Evolutionary conservation across 2,113 vertebrate genomes (phyloP), one percentile per base, ranked within the genome.

Genomic region (Notiomystis cincta): DNA sequence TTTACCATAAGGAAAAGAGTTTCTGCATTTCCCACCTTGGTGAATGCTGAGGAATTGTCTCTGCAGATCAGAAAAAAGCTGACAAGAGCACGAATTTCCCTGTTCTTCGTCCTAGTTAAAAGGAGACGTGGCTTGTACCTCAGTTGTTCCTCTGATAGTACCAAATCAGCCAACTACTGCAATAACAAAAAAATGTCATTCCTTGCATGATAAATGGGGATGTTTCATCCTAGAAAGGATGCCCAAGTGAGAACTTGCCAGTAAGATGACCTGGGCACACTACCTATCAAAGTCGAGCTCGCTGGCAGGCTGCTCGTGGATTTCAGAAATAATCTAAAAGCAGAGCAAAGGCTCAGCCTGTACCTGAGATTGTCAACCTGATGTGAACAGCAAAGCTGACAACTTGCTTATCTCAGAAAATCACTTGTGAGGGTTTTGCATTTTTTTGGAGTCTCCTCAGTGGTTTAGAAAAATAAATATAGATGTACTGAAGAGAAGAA

Each of bases 271-370:
- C 62, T 70, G 70, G 58, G 18, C 48, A 89, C 0, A 0, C 53
- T 82, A 6, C 18, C 54, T 87, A 38, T 71, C 30, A 45, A 94
- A 91, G 89, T 42, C 31, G 57, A 54, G 30, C 71, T 69, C 4
- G 0, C 76, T 58, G 54, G 27, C 69, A 87, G 76, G 53, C 28
- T 87, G 45, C 61, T 90, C 0, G 0, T 48, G 38, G 35, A 21
- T 72, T 95, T 90, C 62, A 66, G 58, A 88, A 88, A 51, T 40
- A 75, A 75, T 65, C 58, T 92, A 84, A 90, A 91, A 77, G 71
- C 78, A 86, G 58, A 82, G 65, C 45, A 82, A 62, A 81, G 70
- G 37, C 50, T 82, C 78, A 93, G 75, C 62, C 54, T 77, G 62
- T 53, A 91, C 72, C 66, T 14, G 47, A 62, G 58, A 28, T 38